These are phyloP conservation scores for Thaumetopoea pityocampa DNA, from an alignment of 1,140 invertebrate genomes.

Conservation along the genomic window DNA sequence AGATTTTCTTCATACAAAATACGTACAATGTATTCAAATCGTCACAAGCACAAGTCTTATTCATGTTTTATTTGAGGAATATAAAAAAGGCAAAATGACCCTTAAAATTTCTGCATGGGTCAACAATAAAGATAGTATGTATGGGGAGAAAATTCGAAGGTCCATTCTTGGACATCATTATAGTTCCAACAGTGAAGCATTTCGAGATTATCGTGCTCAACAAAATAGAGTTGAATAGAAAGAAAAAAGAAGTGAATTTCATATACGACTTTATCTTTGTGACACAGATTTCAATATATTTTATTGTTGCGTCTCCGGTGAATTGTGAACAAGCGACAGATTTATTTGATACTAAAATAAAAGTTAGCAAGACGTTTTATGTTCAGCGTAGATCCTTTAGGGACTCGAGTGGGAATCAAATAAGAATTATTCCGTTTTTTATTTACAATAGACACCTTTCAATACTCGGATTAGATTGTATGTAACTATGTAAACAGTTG, in stretches of 20 bases:
- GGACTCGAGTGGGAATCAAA: slow-evolving; percentile 4
- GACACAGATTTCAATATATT: slow-evolving; percentile 15
- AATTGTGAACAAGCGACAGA: slow-evolving; percentile 14
- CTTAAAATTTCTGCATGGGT: slow-evolving; percentile 32
- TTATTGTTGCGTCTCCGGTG: slow-evolving; percentile 11
- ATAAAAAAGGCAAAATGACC: slow-evolving; percentile 27
- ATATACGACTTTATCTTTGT: slow-evolving; percentile 1
- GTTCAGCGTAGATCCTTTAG: slow-evolving; percentile 7
- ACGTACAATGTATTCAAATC: slow-evolving; percentile 3
- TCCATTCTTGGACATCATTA: slow-evolving; percentile 27
- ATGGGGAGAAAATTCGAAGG: slow-evolving; percentile 19
- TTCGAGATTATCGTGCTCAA: slow-evolving; percentile 19
- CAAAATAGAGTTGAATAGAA: slow-evolving; percentile 18
- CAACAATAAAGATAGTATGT: slow-evolving; percentile 16
- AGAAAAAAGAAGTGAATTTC: slow-evolving; percentile 8
- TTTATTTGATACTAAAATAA: slow-evolving; percentile 15
- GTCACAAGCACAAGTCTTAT: slow-evolving; percentile 22
- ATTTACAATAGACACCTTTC: background rate
- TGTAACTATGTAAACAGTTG: background rate
- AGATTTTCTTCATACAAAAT: too few species aligned
- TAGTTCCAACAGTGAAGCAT: slow-evolving; percentile 17
- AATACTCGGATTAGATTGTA: background rate
- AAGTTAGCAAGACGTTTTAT: slow-evolving; percentile 4
- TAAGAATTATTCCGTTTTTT: slow-evolving; percentile 3
- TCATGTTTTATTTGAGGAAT: too few species aligned